These are phyloP conservation scores for Pecten maximus DNA, from an alignment of 2,888 invertebrate species.

Conservation along the genomic window DNA sequence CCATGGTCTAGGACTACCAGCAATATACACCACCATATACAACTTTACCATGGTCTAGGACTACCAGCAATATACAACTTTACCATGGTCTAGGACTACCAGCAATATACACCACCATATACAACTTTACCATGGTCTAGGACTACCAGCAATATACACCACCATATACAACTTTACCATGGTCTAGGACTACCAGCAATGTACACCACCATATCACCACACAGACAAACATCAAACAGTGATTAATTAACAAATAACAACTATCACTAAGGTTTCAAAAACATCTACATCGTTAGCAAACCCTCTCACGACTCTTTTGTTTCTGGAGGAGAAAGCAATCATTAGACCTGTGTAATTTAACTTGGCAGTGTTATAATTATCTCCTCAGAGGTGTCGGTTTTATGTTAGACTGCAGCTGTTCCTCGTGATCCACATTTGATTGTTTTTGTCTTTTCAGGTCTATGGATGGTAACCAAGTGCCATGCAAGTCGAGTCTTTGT, in stretches of 20 bases:
- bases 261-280: not conserved
- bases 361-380: not conserved
- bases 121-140: no score
- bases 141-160: no score
- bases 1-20: no score
- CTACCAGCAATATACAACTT: no score
- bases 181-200: no score
- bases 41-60: no score
- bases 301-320: not conserved
- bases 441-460: constrained; percentile 59
- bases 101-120: no score
- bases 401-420: not conserved
- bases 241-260: not conserved
- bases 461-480: constrained; percentile 76
- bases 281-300: not conserved
- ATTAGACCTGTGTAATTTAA: not conserved
- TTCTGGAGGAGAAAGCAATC: not conserved
- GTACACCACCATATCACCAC: no score
- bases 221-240: not conserved
- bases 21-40: no score
- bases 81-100: no score
- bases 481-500: constrained; percentile 79
- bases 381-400: not conserved
- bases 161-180: no score
- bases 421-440: not conserved